These are phyloP conservation scores for Loriculus beryllinus DNA, from an alignment of 2,797 vertebrate genomes.

Conservation along the genomic window DNA sequence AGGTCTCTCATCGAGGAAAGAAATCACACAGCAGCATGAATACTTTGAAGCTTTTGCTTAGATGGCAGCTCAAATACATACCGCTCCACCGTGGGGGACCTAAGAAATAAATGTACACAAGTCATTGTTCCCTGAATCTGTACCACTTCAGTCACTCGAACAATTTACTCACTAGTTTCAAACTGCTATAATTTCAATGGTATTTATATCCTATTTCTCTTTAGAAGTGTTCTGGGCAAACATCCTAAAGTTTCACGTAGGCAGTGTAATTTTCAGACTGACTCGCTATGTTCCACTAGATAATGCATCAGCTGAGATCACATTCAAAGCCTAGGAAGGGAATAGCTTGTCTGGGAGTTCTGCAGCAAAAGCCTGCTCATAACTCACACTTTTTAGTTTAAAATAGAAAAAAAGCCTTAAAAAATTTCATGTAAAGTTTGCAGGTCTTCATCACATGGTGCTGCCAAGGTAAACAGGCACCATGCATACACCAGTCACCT, in stretches of 20 bases:
- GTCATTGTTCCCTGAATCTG: conserved; percentile 29
- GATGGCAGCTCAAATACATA: conserved; percentile 78
- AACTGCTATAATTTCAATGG: not conserved
- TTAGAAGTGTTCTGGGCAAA: not conserved
- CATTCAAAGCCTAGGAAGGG: not conserved
- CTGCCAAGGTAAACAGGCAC: not conserved
- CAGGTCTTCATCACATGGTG: not conserved
- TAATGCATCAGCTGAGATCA: not conserved
- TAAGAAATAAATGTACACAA: conserved; percentile 76
- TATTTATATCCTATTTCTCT: not conserved
- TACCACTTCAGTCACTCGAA: not conserved
- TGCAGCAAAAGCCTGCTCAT: not conserved
- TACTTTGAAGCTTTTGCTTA: conserved; percentile 54
- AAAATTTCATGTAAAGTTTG: not conserved
- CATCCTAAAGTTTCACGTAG: not conserved
- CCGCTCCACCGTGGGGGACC: conserved; percentile 86
- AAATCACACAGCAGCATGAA: conserved; percentile 61
- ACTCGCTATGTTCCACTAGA: not conserved
- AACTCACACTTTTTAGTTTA: not conserved
- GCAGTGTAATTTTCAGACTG: not conserved
- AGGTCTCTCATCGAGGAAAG: not conserved
- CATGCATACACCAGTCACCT: not conserved
- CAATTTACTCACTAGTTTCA: not conserved
- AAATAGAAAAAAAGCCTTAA: not conserved
- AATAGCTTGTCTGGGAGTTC: not conserved